Evolutionary conservation across 2,888 invertebrate species (phyloP), one percentile per base, ranked within the genome.

Genomic region (Rhingia rostrata): DNA sequence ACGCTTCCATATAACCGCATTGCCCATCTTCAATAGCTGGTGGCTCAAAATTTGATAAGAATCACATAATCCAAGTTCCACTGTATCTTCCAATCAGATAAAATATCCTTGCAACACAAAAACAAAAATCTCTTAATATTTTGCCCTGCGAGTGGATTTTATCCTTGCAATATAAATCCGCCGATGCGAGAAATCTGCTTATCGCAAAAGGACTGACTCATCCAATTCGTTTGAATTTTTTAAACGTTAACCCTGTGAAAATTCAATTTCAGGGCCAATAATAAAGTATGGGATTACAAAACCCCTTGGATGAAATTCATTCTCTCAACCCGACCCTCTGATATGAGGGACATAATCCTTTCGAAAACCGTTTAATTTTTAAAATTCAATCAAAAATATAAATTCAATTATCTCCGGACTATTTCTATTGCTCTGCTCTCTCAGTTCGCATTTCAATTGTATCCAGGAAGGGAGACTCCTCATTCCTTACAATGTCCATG

Each of bases 351-450:
- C 22, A 22, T 22, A 43, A 12, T 41, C 53, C 53, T 33, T 53
- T 66, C 14, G 51, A 14, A 53, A 66, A 66, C 9, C 22, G 22
- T 22, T 22, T 35, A 58, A 53, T 49, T 45, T 49, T 56, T 47
- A 9, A 49, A 66, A 49, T 61, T 47, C 60, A 69, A 61, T 61
- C 47, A 45, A 53, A 77, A 67, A 45, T 51, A 47, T 12, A 61
- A 69, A 77, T 61, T 67, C 45, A 77, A 67, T 77, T 67, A 53
- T 53, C 9, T 37, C 47, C 6, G 14, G 30, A 7, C 14, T 39
- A 45, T 45, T 54, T 61, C 61, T 53, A 4, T 54, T 53, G 6
- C 5, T 39, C 22, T 7, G 14, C 12, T 56, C 35, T 22, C 41
- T 35, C 22, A 6, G 2, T 10, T n/a, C 22, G 33, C 22, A 56